Evolutionary conservation across 2,888 invertebrate species (phyloP).

Genomic region (Celastrina argiolus): DNA sequence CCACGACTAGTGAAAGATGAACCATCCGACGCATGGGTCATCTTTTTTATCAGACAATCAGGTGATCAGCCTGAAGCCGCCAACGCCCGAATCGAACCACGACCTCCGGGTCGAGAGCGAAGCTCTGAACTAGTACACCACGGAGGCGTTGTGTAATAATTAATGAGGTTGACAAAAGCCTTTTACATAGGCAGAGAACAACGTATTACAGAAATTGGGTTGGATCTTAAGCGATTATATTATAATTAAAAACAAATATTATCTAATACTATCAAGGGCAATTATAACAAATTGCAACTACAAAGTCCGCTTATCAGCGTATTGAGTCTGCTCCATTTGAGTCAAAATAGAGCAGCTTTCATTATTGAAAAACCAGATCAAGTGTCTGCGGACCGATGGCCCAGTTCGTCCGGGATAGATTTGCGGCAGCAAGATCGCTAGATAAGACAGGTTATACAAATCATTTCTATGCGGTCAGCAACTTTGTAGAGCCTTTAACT

Average conservation of each 20-base stretch:
- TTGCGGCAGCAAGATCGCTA: not conserved
- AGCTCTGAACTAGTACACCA: no score
- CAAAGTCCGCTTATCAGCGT: not conserved
- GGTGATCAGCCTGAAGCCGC: no score
- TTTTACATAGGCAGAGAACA: no score
- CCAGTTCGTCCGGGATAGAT: constrained; percentile 4
- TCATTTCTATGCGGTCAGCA: not conserved
- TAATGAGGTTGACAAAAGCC: no score
- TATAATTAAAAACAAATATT: not conserved
- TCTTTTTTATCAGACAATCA: no score
- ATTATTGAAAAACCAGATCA: constrained; percentile 15
- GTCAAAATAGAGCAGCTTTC: constrained; percentile 10
- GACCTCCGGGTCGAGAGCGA: no score
- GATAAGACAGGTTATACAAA: not conserved
- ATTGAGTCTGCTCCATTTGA: constrained; percentile 4
- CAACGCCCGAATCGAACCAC: no score
- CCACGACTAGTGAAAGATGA: no score
- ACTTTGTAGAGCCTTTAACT: not conserved
- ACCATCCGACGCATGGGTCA: no score
- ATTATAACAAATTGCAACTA: not conserved
- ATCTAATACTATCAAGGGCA: not conserved
- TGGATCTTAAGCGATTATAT: no score
- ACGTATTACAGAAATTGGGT: no score
- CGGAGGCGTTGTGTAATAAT: no score
- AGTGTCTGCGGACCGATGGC: constrained; percentile 9